Conservation (phyloP, 2,113 vertebrate species). For the Brachyhypopomus gauderio region DNA sequence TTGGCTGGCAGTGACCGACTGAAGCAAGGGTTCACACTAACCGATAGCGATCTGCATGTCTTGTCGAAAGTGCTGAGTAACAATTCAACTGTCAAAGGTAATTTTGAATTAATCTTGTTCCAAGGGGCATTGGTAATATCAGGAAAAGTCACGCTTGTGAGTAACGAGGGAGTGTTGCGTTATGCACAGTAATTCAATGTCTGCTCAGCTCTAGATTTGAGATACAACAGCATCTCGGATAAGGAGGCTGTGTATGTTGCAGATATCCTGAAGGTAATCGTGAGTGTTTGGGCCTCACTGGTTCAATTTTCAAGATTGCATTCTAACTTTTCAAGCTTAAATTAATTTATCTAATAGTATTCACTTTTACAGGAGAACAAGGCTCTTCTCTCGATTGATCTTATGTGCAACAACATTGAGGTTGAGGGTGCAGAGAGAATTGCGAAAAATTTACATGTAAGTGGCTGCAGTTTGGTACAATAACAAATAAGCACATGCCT, state of each 20-base stretch:
- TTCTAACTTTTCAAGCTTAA: neutral
- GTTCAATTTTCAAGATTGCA: neutral
- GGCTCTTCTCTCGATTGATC: slow-evolving; percentile 77
- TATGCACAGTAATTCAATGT: too few species aligned
- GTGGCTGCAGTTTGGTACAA: too few species aligned
- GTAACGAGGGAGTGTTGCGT: too few species aligned
- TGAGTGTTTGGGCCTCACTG: slow-evolving; percentile 29
- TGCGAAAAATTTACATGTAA: slow-evolving; percentile 80
- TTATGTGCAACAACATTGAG: slow-evolving; percentile 86
- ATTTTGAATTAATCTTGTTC: neutral
- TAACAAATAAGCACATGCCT: neutral
- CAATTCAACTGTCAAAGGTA: slow-evolving; percentile 74
- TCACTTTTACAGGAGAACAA: slow-evolving; percentile 64
- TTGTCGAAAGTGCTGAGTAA: slow-evolving; percentile 69
- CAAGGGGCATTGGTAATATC: too few species aligned
- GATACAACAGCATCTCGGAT: slow-evolving; percentile 80
- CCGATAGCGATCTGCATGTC: slow-evolving; percentile 71
- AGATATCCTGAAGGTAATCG: slow-evolving; percentile 76
- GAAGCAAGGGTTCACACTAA: slow-evolving; percentile 67
- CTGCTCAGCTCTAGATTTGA: slow-evolving; percentile 81
- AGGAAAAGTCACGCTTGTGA: too few species aligned
- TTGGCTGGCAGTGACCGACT: slow-evolving; percentile 75
- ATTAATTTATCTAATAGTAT: neutral
- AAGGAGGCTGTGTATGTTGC: slow-evolving; percentile 74
- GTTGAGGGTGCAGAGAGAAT: slow-evolving; percentile 79